Conservation (phyloP, 2,888 invertebrate genomes). For the Heliconius aoede region DNA sequence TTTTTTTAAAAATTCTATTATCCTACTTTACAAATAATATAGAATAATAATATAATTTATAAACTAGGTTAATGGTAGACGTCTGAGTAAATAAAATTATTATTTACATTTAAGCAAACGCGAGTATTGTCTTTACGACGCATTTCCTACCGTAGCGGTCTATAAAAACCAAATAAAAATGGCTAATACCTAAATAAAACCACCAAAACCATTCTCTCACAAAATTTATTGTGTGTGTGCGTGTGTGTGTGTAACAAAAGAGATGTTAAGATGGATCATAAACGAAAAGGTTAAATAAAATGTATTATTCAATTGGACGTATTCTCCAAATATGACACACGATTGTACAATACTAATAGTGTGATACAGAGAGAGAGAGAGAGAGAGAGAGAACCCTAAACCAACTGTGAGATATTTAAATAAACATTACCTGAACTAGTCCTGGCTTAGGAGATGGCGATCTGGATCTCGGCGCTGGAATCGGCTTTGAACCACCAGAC, state of each 20-base stretch:
- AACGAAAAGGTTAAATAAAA: conserved; percentile 8
- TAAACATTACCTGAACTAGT: conserved; percentile 26
- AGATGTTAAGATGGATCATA: conserved; percentile 2
- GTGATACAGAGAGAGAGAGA: too few species aligned
- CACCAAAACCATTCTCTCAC: conserved; percentile 14
- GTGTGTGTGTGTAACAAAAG: conserved; percentile 1
- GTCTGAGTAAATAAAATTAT: conserved; percentile 11
- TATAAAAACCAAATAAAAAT: conserved; percentile 35
- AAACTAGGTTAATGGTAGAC: background rate
- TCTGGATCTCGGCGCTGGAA: conserved; percentile 36
- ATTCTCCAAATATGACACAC: too few species aligned
- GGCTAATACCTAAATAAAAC: conserved; percentile 28
- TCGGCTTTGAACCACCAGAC: conserved; percentile 27
- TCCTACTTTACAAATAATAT: background rate
- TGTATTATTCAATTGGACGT: background rate
- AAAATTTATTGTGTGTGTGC: too few species aligned
- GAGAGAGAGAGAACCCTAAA: too few species aligned
- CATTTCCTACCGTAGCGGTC: conserved; percentile 13
- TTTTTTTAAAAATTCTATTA: background rate
- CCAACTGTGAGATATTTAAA: background rate
- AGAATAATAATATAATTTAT: background rate
- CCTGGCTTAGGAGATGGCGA: conserved; percentile 38
- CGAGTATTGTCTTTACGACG: conserved; percentile 31
- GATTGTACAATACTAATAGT: too few species aligned
- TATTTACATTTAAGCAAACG: conserved; percentile 28